A percentile compares a stretch with the other conserved stretches of the same genome.
Conservation (phyloP, 2,797 vertebrate species). For the Acrossocheilus wenchowensis region DNA sequence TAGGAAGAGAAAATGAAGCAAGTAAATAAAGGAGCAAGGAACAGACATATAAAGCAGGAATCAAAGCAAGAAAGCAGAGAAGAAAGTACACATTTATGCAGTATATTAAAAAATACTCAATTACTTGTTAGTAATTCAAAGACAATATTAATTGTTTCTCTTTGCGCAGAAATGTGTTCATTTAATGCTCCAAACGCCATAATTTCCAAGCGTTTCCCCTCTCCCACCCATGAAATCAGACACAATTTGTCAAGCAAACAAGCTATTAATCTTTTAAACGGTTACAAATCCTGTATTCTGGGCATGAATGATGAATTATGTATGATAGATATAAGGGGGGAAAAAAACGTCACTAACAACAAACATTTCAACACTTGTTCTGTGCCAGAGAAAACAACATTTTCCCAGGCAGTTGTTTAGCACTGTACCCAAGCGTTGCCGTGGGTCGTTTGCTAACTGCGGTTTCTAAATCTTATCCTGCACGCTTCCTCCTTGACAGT, state of each 20-base stretch:
- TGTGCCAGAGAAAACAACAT: conserved; percentile 30
- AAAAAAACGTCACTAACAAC: not conserved
- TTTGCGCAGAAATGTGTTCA: conserved; percentile 31
- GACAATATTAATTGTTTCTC: conserved; percentile 27
- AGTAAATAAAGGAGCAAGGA: not conserved
- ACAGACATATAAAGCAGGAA: not conserved
- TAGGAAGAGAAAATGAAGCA: not conserved
- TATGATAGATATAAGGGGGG: conserved; percentile 52
- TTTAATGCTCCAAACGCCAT: conserved; percentile 42
- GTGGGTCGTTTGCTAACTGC: conserved; percentile 54
- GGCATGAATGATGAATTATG: conserved; percentile 73
- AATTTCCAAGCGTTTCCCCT: conserved; percentile 62
- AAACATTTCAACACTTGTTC: conserved; percentile 48
- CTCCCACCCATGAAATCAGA: conserved; percentile 61
- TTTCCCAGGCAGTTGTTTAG: conserved; percentile 47
- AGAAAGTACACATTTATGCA: not conserved
- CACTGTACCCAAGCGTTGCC: conserved; percentile 36
- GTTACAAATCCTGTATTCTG: conserved; percentile 67
- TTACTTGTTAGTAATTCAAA: not conserved
- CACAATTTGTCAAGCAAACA: conserved; percentile 73
- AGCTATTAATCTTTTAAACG: conserved; percentile 76
- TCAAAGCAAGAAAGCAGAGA: not conserved
- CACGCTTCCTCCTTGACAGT: conserved; percentile 57
- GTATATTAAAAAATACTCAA: not conserved
- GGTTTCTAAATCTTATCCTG: conserved; percentile 52